These are phyloP conservation scores for Cenopis cana DNA, from an alignment of 2,888 invertebrate species.

Conservation along the genomic window DNA sequence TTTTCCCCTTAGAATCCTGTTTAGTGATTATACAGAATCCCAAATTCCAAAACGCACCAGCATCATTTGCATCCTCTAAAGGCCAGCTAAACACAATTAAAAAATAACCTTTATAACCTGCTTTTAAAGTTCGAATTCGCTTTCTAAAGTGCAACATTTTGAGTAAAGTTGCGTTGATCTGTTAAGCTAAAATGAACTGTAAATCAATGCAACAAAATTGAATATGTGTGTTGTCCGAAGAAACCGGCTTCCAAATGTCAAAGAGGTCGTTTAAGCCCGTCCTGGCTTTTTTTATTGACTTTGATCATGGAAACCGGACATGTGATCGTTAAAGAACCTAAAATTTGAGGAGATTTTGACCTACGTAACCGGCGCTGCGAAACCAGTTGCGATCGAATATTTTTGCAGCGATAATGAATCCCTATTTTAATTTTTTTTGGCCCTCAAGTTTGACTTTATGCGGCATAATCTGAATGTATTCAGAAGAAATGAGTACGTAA, in stretches of 20 bases:
- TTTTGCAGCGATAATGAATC: background rate
- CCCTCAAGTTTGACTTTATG: too few species aligned
- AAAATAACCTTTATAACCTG: background rate
- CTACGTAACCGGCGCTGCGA: too few species aligned
- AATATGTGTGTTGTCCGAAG: background rate
- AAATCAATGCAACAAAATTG: background rate
- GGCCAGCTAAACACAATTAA: background rate
- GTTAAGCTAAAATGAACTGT: constrained; percentile 18
- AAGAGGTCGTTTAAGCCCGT: constrained; percentile 37
- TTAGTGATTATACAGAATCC: constrained; percentile 15
- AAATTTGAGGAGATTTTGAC: too few species aligned
- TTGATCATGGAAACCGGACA: constrained; percentile 31
- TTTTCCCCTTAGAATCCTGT: background rate
- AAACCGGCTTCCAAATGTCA: constrained; percentile 40
- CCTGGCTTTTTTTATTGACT: constrained; percentile 21
- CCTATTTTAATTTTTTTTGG: too few species aligned
- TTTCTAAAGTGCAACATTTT: background rate
- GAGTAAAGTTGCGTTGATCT: background rate
- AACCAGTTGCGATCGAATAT: too few species aligned
- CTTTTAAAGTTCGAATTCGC: constrained; percentile 19
- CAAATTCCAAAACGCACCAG: constrained; percentile 5
- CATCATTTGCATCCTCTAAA: constrained; percentile 27
- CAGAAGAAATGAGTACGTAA: too few species aligned
- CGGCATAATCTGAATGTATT: too few species aligned
- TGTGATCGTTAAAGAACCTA: constrained; percentile 22